Percentiles rank a stretch among this genome's conserved stretches.
These are phyloP conservation scores for Ammospiza caudacuta DNA, from an alignment of 2,113 vertebrate species.

Conservation along the genomic window DNA sequence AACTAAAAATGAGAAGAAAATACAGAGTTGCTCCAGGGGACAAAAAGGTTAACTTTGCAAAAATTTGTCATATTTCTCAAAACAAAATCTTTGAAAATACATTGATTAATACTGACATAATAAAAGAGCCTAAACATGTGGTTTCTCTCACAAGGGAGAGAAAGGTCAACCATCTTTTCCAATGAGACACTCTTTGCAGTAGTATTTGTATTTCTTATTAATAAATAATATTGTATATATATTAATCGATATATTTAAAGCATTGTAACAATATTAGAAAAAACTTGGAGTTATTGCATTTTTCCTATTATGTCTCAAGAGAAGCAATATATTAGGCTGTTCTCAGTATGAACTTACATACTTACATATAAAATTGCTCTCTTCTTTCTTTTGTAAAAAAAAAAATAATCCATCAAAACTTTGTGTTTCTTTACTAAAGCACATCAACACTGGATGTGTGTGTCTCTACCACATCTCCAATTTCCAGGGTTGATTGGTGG, in stretches of 20 bases:
- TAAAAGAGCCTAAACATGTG: background rate
- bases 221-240: background rate
- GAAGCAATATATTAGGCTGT: background rate
- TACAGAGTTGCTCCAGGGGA: background rate
- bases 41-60: background rate
- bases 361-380: background rate
- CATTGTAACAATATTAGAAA: background rate
- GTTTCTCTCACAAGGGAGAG: background rate
- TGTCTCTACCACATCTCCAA: background rate
- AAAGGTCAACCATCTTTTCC: background rate
- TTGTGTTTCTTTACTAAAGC: background rate
- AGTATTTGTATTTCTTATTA: background rate
- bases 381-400: background rate
- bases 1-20: background rate
- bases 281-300: fast-evolving
- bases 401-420: background rate
- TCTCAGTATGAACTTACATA: background rate
- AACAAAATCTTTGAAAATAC: background rate
- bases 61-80: background rate
- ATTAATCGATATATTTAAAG: background rate
- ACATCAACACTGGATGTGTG: background rate
- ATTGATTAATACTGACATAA: background rate
- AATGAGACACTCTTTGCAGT: background rate
- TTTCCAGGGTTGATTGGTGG: fast-evolving
- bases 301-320: background rate